Evolutionary conservation across 2,888 invertebrate species (phyloP), one percentile per base, ranked within the genome.

Genomic region (Nudaria mundana): DNA sequence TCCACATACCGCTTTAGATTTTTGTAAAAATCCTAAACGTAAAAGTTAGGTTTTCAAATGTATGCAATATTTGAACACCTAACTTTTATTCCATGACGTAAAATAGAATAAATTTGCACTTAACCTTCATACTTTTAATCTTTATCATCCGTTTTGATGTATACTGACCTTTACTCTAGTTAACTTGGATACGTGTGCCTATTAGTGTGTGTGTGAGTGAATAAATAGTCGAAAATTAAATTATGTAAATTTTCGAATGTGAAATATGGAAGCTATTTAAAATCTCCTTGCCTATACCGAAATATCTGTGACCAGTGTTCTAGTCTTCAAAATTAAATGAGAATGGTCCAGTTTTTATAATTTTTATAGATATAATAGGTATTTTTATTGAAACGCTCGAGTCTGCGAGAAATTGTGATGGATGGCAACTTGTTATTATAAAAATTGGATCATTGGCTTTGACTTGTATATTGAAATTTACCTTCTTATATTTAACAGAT

Each of bases 281-380:
- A 67, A 73, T 71, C 63, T 77, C 76, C 82, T 84, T 84, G 83
- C 83, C 85, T 81, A 69, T 66, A 68, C 68, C 65, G 56, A 66
- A 69, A 70, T 68, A 74, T 75, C 77, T 82, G 80, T 83, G 82
- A 86, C 78, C 81, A 79, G 72, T 76, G 75, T 71, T 87, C 87
- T 87, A 87, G 87, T 87, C 87, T 76, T 65, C 58, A 64, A 73
- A 64, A 66, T 66, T 66, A 51, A 41, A 53, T 63, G 66, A 62
- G 47, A 48, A 59, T 73, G 71, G 60, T 74, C 69, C 70, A 63
- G 50, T 68, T 68, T 70, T 65, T 66, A 50, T 46, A 49, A 54
- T 60, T 51, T 16, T 22, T 24, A 30, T 18, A 53, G 44, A 45
- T 43, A 45, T 52, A 36, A 48, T 48, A 48, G 50, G 56, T 48